Conservation (phyloP, 2,797 vertebrate species). For the Lagorchestes hirsutus region DNA sequence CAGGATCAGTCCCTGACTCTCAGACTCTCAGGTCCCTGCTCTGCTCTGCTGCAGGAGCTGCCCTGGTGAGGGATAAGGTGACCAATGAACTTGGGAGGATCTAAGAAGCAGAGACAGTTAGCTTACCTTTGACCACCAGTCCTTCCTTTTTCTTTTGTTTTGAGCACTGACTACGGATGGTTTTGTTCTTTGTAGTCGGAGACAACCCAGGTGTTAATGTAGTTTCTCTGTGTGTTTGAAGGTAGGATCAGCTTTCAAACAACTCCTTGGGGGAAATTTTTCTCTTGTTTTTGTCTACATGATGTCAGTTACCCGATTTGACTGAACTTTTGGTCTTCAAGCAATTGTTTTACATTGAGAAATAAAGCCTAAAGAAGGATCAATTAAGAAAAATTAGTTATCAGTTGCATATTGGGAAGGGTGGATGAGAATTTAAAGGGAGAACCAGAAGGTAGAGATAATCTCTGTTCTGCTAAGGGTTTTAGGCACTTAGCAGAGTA, state of each 20-base stretch:
- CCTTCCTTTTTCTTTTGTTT: not conserved
- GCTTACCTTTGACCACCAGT: not conserved
- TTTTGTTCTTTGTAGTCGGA: not conserved
- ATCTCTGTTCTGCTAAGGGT: not conserved
- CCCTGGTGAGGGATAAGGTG: not conserved
- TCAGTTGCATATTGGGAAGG: not conserved
- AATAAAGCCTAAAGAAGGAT: conserved; percentile 15
- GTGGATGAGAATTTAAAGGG: not conserved
- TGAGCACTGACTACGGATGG: not conserved
- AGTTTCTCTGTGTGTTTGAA: not conserved
- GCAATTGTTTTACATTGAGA: not conserved
- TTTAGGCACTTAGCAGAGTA: not conserved
- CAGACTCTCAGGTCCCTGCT: not conserved
- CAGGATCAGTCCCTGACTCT: not conserved
- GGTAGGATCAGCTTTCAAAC: not conserved
- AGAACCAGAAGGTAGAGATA: not conserved
- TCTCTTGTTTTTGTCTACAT: not conserved
- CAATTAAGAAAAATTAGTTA: not conserved
- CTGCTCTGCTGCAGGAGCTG: not conserved
- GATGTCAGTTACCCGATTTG: not conserved
- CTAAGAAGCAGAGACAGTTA: not conserved
- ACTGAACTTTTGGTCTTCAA: not conserved
- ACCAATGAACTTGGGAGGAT: not conserved
- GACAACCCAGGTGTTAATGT: not conserved
- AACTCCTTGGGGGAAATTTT: not conserved